phyloP scores from a whole-genome alignment of 2,888 invertebrate species.

The Ecdyonurus torrentis region DNA sequence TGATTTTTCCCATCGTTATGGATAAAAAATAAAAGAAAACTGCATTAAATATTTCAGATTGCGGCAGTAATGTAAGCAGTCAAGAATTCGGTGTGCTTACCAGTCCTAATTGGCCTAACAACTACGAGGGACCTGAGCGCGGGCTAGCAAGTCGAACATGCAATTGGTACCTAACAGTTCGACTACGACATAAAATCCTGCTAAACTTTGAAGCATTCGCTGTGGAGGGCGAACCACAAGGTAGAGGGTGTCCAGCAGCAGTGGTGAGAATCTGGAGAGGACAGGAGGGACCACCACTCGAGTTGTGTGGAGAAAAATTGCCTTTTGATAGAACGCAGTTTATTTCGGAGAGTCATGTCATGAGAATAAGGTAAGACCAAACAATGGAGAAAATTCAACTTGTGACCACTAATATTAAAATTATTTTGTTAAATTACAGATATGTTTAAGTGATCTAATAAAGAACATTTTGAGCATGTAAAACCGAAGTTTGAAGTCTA shows the following conservation, averaged over 20 bases:
- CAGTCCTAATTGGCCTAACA: constrained; percentile 79
- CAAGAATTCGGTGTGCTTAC: constrained; percentile 66
- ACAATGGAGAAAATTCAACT: too few relatives aligned
- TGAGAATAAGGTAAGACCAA: constrained; percentile 67
- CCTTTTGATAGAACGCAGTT: constrained; percentile 62
- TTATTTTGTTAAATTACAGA: too few relatives aligned
- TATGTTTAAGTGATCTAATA: too few relatives aligned
- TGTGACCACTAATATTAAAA: too few relatives aligned
- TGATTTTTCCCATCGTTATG: not conserved
- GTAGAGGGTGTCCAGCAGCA: constrained; percentile 84
- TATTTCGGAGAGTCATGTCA: constrained; percentile 69
- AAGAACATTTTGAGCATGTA: too few relatives aligned
- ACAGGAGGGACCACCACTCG: constrained; percentile 60
- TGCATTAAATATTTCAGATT: constrained; percentile 40
- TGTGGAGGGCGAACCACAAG: constrained; percentile 80
- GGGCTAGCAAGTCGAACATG: constrained; percentile 76
- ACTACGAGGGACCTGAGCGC: constrained; percentile 69
- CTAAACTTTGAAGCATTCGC: constrained; percentile 83
- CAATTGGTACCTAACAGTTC: constrained; percentile 90
- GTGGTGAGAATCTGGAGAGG: constrained; percentile 81
- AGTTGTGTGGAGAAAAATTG: constrained; percentile 76
- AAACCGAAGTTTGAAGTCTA: too few relatives aligned
- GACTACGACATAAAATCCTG: constrained; percentile 71
- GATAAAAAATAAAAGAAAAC: not conserved
- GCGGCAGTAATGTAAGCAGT: constrained; percentile 79